Percentiles rank a stretch among this genome's conserved stretches.
phyloP scores from a whole-genome alignment of 2,888 invertebrate species.

The Mactromeris polynyma region DNA sequence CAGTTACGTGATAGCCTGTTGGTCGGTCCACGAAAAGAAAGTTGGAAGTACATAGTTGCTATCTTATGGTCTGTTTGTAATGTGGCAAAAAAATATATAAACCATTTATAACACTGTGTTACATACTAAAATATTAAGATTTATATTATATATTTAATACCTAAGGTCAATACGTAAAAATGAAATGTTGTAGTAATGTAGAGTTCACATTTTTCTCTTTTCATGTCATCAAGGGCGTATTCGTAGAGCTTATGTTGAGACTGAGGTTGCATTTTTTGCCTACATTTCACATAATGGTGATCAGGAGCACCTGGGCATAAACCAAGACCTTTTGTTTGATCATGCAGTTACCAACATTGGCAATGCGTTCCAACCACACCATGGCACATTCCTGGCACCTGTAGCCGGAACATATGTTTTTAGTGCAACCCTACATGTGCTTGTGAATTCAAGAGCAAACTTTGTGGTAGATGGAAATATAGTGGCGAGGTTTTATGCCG shows the following conservation, averaged over 20 bases:
- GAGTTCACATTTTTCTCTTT: too few species aligned
- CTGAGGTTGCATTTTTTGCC: conserved; percentile 19
- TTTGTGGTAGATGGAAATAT: neutral
- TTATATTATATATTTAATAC: too few species aligned
- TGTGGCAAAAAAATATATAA: too few species aligned
- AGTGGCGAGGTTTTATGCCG: neutral
- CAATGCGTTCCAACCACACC: neutral
- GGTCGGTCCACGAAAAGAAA: too few species aligned
- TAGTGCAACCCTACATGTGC: neutral
- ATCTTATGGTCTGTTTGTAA: too few species aligned
- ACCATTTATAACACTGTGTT: too few species aligned
- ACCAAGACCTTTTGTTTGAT: neutral
- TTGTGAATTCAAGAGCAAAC: neutral
- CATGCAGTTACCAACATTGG: neutral
- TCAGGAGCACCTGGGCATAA: neutral
- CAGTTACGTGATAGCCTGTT: too few species aligned
- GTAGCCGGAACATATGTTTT: neutral
- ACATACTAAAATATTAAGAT: too few species aligned
- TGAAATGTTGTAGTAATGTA: too few species aligned
- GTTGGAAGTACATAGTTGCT: too few species aligned
- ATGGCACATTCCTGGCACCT: neutral
- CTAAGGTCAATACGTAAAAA: too few species aligned
- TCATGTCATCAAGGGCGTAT: neutral
- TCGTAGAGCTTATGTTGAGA: neutral
- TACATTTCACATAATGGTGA: neutral